Percentiles rank a stretch among this genome's conserved stretches.
Conservation (phyloP, 2,797 vertebrate genomes). For the Clarias platycephalus region DNA sequence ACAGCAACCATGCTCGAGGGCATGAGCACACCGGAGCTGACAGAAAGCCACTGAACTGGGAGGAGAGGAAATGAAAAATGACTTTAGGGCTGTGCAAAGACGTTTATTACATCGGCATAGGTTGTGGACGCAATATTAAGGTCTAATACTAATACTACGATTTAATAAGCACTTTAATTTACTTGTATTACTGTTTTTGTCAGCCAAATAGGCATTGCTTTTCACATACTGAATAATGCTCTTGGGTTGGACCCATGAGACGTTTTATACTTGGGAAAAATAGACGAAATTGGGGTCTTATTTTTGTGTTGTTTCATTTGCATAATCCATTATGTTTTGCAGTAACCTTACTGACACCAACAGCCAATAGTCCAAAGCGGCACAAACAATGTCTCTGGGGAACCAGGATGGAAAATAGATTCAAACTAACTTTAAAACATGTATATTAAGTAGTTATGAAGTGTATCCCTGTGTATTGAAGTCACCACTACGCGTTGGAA, state of each 20-base stretch:
- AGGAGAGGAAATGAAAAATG: constrained; percentile 14
- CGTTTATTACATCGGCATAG: constrained; percentile 34
- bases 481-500: neutral
- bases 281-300: neutral
- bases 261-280: neutral
- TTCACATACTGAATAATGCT: neutral
- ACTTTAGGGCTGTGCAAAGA: constrained; percentile 1
- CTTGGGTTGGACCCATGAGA: neutral
- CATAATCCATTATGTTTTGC: neutral
- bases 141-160: too few relatives aligned
- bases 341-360: neutral
- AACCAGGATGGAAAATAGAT: neutral
- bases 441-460: neutral
- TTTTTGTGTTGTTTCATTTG: neutral
- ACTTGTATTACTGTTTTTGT: neutral
- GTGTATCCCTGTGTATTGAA: neutral
- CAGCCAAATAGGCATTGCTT: neutral
- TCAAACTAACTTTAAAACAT: neutral
- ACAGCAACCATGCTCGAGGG: constrained; percentile 15
- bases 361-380: neutral
- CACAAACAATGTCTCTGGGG: constrained; percentile 6
- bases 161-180: neutral
- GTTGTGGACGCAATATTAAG: neutral
- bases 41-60: neutral
- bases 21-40: constrained; percentile 10